Base-by-base conservation (phyloP, 2,888 invertebrate species). In the Ornithoptera alexandrae region DNA sequence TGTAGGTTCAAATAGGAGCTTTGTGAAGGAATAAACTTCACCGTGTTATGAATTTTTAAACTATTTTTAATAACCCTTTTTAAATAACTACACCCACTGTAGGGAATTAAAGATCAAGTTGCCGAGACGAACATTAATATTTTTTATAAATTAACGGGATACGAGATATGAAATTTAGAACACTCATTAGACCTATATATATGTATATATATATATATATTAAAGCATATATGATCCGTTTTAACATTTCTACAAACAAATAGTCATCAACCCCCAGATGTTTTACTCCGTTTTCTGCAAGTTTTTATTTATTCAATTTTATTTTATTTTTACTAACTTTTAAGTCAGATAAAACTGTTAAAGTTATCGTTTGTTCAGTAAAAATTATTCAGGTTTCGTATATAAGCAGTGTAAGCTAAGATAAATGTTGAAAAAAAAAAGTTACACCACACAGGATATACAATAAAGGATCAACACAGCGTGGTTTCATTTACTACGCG, bases 1-100 rank as follows among this genome's bases (percentile, higher is more conserved):
- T 56, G 24, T 62, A 62, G 62, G 62, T 53, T 46, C 50, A 66
- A 66, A 66, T 66, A 60, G 60, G 60, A 30, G 50, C 66, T 60
- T 66, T 66, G 60, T 66, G 50, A 60, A 20, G 36, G 50, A 60
- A 53, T 17, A 30, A 60, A 60, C 60, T 66, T 50, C 18, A 60
- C 60, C n/a, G 24, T 60, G 20, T 24, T 50, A 60, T 50, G 60
- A 66, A 30, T 66, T 66, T 61, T 58, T 58, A 3, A 22, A 58
- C 57, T 22, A 12, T 58, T 57, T 58, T 58, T 58, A 24, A 22
- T 24, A 22, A 58, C 57, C n/a, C 57, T 58, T 58, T 58, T 12
- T 10, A 58, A 10, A 22, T 22, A 22, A 22, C 22, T n/a, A n/a
- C 22, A 58, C 57, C 22, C 56, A 8, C 15, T 12, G 57, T 22